Evolutionary conservation across 2,113 vertebrate genomes (phyloP), one percentile per base, ranked within the genome.

Genomic region (Plestiodon gilberti): DNA sequence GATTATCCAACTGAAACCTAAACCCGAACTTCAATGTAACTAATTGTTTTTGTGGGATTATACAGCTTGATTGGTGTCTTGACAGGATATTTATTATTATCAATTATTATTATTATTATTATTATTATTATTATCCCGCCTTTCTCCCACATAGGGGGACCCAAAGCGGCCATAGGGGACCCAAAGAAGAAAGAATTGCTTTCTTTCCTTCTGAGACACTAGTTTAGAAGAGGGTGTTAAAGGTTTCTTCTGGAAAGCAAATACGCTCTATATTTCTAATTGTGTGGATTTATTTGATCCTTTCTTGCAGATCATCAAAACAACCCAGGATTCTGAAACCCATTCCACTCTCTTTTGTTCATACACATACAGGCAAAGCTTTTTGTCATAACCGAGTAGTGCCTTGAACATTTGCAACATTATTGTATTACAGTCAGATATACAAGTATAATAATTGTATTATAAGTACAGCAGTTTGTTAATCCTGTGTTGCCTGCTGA

Each of bases 381-480:
- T 62, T 83, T 35, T 79, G 20, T n/a, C 22, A 62, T 43, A 17
- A 48, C 33, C 35, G 75, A 78, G 10, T 64, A 67, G 73, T 57
- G 57, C 7, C 57, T 1, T 25, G 23, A 35, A 3, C 6, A 35
- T 78, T 70, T 85, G 14, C 40, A 28, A 20, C 23, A 6, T 74
- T 78, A 55, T 28, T 40, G 6, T 11, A 33, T 48, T 71, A 79
- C 22, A n/a, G n/a, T n/a, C n/a, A 62, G 38, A 69, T 59, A 33
- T 20, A 4, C 30, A 79, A 61, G 57, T 35, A 22, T 33, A 85
- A 40, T 15, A 83, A 77, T 43, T n/a, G n/a, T n/a, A n/a, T n/a
- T n/a, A 77, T 17, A 33, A 88, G 59, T 20, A 75, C 85, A 81
- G 74, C 17, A 4, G 64, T 89, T 70, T 91, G 70, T 20, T 81